These are phyloP conservation scores for Scaptomyza montana DNA, from an alignment of 1,140 invertebrate genomes.

Conservation along the genomic window DNA sequence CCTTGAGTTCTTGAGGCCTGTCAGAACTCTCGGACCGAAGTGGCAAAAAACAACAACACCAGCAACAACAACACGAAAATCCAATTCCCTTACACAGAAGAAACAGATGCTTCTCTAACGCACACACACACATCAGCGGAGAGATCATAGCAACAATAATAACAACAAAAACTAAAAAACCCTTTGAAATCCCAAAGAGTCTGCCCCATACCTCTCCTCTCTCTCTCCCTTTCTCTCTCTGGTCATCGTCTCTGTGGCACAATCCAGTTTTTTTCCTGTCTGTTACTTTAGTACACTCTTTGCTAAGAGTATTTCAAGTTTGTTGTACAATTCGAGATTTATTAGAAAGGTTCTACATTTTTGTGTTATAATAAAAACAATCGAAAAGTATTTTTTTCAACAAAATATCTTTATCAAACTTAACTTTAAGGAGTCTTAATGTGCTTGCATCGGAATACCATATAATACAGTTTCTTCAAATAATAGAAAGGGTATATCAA, in stretches of 20 bases:
- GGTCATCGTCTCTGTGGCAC: slow-evolving; percentile 40
- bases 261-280: slow-evolving; percentile 71
- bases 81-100: slow-evolving; percentile 41
- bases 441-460: too few relatives aligned
- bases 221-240: not conserved
- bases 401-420: too few relatives aligned
- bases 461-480: too few relatives aligned
- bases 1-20: slow-evolving; percentile 47
- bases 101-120: slow-evolving; percentile 73
- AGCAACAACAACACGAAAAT: slow-evolving; percentile 38
- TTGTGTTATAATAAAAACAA: too few relatives aligned
- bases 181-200: slow-evolving; percentile 72
- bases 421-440: too few relatives aligned
- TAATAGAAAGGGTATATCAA: not conserved
- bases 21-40: slow-evolving; percentile 44
- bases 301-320: not conserved
- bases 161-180: slow-evolving; percentile 49
- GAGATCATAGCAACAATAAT: slow-evolving; percentile 66
- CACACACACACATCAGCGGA: slow-evolving; percentile 40
- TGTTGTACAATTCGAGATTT: not conserved
- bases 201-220: slow-evolving; percentile 40
- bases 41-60: slow-evolving; percentile 45
- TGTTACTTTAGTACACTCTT: not conserved
- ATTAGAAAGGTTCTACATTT: too few relatives aligned
- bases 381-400: too few relatives aligned